Evolutionary conservation across 2,888 invertebrate genomes (phyloP), one percentile per base, ranked within the genome.

Genomic region (Hypolimnas misippus): DNA sequence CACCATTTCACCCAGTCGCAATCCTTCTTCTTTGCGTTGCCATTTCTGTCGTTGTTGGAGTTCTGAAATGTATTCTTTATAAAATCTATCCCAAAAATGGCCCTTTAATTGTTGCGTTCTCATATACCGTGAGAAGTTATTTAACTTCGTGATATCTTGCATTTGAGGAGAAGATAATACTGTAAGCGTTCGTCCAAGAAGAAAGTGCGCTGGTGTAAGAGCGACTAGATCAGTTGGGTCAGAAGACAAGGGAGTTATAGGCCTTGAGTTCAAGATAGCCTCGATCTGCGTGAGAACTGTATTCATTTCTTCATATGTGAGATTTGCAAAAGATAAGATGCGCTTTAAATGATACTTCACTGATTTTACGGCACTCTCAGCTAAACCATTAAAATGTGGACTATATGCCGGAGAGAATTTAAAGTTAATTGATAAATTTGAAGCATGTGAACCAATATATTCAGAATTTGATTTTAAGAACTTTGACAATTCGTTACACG

Each of bases 401-500:
- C 16, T 16, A 16, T 42, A 42, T 7, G 42, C 16, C 10, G 42
- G 42, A 17, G 7, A 16, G 16, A 17, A 42, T 42, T 42, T 17
- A 42, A 42, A 42, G 14, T 42, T 16, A 2, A 42, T 42, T 10
- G 17, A 17, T 8, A 8, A 10, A 4, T 42, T 8, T 19, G 42
- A 8, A 42, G 42, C 19, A 8, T 42, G 1, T 17, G 42, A 19
- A 17, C 8, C 17, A 16, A 42, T 42, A 42, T 10, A 17, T 17
- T 42, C 19, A 10, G 19, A 42, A 42, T 17, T 8, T 19, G 2
- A 7, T 19, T 42, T 42, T 16, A 42, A 17, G 17, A 19, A 42
- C 6, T 40, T 40, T 16, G 14, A 3, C 2, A 57, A 4, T 5
- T 57, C 40, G 29, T 51, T 57, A 17, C 40, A 60, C 0, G 66